These are phyloP conservation scores for Melanotaenia parkinsoni DNA, from an alignment of 2,797 vertebrate genomes.

Conservation along the genomic window DNA sequence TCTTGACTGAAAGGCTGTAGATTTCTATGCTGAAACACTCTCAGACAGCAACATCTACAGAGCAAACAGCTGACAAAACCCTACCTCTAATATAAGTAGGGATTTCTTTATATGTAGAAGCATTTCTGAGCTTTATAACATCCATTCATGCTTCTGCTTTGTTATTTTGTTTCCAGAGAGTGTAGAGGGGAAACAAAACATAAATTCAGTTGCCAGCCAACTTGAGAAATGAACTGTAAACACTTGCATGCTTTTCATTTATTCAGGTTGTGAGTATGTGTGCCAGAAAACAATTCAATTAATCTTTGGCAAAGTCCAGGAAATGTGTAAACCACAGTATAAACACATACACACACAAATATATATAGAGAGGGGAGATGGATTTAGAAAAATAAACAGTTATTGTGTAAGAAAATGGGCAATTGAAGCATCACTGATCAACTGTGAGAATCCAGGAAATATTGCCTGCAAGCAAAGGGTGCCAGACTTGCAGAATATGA, in stretches of 20 bases:
- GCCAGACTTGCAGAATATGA: conserved; percentile 17
- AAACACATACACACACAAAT: conserved; percentile 40
- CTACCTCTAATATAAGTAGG: neutral
- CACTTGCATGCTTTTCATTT: conserved; percentile 53
- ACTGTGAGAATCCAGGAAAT: conserved; percentile 57
- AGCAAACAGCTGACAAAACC: conserved; percentile 19
- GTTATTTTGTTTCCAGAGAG: conserved; percentile 40
- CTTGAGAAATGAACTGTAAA: conserved; percentile 65
- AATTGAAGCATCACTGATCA: conserved; percentile 27
- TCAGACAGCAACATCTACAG: conserved; percentile 1
- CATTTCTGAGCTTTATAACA: conserved; percentile 24
- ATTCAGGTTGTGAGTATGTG: conserved; percentile 49
- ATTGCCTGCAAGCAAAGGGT: conserved; percentile 39
- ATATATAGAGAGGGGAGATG: conserved; percentile 12
- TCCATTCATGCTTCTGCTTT: conserved; percentile 15
- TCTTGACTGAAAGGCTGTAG: conserved; percentile 4
- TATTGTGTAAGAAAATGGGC: conserved; percentile 38
- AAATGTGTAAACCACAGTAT: conserved; percentile 41
- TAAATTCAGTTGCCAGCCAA: conserved; percentile 57
- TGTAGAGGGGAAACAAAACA: conserved; percentile 54
- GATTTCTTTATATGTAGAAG: conserved; percentile 25
- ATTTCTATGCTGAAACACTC: conserved; percentile 20
- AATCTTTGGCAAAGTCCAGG: conserved; percentile 59
- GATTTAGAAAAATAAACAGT: conserved; percentile 58
- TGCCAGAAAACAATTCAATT: conserved; percentile 74